These are phyloP conservation scores for Pristionchus entomophagus DNA, from an alignment of 2,888 invertebrate genomes.

Conservation along the genomic window DNA sequence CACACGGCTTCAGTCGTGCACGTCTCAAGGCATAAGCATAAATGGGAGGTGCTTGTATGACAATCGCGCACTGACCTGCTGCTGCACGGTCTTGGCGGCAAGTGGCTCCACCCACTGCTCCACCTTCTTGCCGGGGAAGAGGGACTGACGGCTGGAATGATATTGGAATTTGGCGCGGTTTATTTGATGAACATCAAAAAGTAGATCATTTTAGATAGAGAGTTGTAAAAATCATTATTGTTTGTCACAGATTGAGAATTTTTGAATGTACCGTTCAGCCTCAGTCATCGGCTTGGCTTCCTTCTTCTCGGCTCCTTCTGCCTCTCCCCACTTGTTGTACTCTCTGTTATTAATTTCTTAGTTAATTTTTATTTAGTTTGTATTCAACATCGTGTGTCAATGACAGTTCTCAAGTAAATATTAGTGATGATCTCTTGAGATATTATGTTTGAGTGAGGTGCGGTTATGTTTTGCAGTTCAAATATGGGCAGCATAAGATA, in stretches of 20 bases:
- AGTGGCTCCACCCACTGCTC: slow-evolving; percentile 74
- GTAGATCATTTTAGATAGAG: not conserved
- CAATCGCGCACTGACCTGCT: slow-evolving; percentile 59
- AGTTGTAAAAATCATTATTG: not conserved
- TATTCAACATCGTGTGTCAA: no score
- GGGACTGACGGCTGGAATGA: slow-evolving; percentile 51
- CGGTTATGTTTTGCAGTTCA: no score
- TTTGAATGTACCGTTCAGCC: slow-evolving; percentile 53
- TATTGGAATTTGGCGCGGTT: not conserved
- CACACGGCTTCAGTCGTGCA: slow-evolving; percentile 1
- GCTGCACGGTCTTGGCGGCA: slow-evolving; percentile 68
- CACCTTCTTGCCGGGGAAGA: slow-evolving; percentile 73
- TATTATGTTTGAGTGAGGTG: no score
- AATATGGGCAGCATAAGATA: no score
- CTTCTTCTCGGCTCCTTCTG: slow-evolving; percentile 51
- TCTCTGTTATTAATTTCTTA: slow-evolving; percentile 30
- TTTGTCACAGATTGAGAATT: not conserved
- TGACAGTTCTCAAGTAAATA: no score
- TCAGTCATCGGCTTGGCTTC: slow-evolving; percentile 55
- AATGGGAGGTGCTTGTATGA: no score
- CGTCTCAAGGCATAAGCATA: no score
- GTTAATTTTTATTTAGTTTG: not conserved
- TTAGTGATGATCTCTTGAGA: no score
- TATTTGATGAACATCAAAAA: not conserved
- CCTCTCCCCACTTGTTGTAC: slow-evolving; percentile 39